Evolutionary conservation across 1,140 invertebrate genomes (phyloP).

Genomic region (Tyrophagus putrescentiae): DNA sequence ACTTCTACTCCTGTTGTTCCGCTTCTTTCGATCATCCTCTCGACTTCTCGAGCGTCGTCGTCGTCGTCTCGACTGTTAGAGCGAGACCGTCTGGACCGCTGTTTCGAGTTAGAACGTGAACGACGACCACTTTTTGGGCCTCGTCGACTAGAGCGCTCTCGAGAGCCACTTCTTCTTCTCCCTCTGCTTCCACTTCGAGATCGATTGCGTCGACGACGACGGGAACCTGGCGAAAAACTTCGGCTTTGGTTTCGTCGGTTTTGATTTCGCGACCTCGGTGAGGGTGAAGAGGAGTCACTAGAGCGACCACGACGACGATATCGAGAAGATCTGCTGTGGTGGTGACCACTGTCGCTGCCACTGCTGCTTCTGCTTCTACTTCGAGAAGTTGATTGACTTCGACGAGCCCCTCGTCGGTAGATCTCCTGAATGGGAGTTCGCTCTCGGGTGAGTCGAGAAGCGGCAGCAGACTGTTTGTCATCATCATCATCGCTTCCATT

Average conservation of each 20-base stretch:
- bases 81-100: neutral
- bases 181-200: conserved; percentile 2
- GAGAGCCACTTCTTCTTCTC: too few species aligned
- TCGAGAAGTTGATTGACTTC: neutral
- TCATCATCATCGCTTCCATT: conserved; percentile 5
- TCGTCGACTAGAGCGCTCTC: neutral
- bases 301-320: neutral
- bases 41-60: neutral
- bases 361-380: conserved; percentile 7
- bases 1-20: neutral
- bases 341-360: neutral
- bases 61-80: neutral
- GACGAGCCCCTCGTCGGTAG: neutral
- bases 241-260: neutral
- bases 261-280: neutral
- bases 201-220: neutral
- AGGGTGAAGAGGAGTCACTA: neutral
- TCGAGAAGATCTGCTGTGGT: neutral
- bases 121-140: neutral
- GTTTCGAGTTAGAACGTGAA: neutral
- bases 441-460: neutral
- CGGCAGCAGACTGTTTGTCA: neutral
- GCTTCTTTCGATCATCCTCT: conserved; percentile 11
- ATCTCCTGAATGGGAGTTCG: neutral
- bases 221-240: neutral